Percentiles rank a stretch among this genome's conserved stretches.
These are phyloP conservation scores for Epinotia bilunana DNA, from an alignment of 2,888 invertebrate species.

Conservation along the genomic window DNA sequence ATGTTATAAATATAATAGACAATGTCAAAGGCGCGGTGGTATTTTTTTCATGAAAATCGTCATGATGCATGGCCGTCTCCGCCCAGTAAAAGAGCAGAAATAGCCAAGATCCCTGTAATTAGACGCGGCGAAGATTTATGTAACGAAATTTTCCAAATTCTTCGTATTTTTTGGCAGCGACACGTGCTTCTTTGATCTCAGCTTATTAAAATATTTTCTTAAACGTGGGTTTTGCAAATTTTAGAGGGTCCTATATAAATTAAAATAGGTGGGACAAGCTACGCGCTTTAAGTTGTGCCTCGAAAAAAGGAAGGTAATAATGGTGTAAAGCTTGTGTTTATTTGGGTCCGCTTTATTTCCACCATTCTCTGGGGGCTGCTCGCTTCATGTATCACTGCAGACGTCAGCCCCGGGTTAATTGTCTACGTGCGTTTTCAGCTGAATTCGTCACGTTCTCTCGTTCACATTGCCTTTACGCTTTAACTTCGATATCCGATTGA, in stretches of 20 bases:
- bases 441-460: slow-evolving; percentile 71
- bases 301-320: slow-evolving; percentile 57
- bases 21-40: slow-evolving; percentile 57
- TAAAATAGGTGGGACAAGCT: slow-evolving; percentile 17
- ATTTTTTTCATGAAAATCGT: slow-evolving; percentile 75
- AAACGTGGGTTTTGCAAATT: slow-evolving; percentile 29
- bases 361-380: slow-evolving; percentile 57
- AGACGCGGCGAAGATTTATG: slow-evolving; percentile 80
- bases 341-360: slow-evolving; percentile 66
- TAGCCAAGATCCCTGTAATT: slow-evolving; percentile 77
- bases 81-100: slow-evolving; percentile 69
- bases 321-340: slow-evolving; percentile 65
- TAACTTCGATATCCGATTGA: slow-evolving; percentile 31
- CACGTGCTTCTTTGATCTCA: slow-evolving; percentile 63
- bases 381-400: slow-evolving; percentile 73
- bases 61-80: slow-evolving; percentile 78
- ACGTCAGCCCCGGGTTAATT: slow-evolving; percentile 76
- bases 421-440: slow-evolving; percentile 78
- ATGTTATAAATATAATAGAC: slow-evolving; percentile 62
- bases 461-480: slow-evolving; percentile 37
- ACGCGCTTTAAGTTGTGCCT: slow-evolving; percentile 47
- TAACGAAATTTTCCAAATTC: slow-evolving; percentile 75
- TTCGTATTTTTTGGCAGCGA: slow-evolving; percentile 73
- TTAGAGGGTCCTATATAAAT: slow-evolving; percentile 24
- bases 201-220: slow-evolving; percentile 51